Evolutionary conservation across 2,888 invertebrate genomes (phyloP).

Genomic region (Luffia ferchaultella): DNA sequence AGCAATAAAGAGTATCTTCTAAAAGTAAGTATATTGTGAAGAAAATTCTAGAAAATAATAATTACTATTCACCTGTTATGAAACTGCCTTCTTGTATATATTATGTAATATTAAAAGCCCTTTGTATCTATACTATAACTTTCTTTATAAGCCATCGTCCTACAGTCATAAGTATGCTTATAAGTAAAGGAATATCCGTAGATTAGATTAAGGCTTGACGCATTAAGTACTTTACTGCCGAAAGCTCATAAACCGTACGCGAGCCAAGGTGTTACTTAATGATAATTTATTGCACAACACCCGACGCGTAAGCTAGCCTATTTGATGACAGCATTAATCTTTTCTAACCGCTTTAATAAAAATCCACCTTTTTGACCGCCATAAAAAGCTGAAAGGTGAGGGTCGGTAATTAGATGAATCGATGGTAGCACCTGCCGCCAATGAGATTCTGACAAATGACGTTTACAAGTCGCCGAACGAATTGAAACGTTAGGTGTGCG

Average conservation of each 20-base stretch:
- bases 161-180: slow-evolving; percentile 28
- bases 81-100: slow-evolving; percentile 1
- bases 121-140: slow-evolving; percentile 1
- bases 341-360: slow-evolving; percentile 44
- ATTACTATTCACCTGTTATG: slow-evolving; percentile 2
- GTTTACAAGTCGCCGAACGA: too few species aligned
- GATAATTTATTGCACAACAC: slow-evolving; percentile 58
- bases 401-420: too few species aligned
- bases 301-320: slow-evolving; percentile 32
- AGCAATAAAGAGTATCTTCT: too few species aligned
- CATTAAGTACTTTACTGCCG: slow-evolving; percentile 43
- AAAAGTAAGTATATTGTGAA: too few species aligned
- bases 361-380: slow-evolving; percentile 13
- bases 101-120: too few species aligned
- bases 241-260: slow-evolving; percentile 39
- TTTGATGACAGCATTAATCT: slow-evolving; percentile 55
- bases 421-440: too few species aligned
- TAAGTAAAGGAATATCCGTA: slow-evolving; percentile 48
- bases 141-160: slow-evolving; percentile 1
- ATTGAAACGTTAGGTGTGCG: too few species aligned
- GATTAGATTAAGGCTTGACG: slow-evolving; percentile 45
- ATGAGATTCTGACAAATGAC: too few species aligned
- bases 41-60: too few species aligned
- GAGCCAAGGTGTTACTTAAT: slow-evolving; percentile 58
- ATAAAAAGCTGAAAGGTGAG: slow-evolving; percentile 25